Base-by-base conservation (phyloP, 1,140 invertebrate species). In the Polypedilum vanderplanki region DNA sequence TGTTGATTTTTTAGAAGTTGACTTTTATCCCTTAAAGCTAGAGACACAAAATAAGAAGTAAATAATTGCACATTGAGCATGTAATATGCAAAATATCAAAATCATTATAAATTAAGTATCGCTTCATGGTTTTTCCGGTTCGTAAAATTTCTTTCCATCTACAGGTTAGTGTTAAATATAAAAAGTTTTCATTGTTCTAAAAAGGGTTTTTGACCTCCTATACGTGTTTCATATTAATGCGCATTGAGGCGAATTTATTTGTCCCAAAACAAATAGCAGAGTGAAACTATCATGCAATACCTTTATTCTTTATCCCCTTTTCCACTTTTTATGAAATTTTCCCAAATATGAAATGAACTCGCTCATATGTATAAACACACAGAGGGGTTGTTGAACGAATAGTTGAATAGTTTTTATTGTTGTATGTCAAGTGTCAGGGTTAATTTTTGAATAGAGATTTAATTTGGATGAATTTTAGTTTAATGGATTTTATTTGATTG, bases 51-150 rank as follows among this genome's bases (percentile, higher is more conserved):
- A 33, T 5, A 57, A 57, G 46, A n/a, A 57, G 46, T 57, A 57
- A 57, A 57, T 57, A 57, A 57, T 57, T 57, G 46, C 46, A 57
- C 9, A 57, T 57, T 12, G n/a, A 4, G 46, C 46, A 57, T 57
- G 46, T 57, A 57, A 12, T 4, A 57, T 57, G n/a, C n/a, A 57
- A 15, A n/a, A 57, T 57, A n/a, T 57, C 3, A 57, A 57, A 57
- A 57, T 57, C 46, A 57, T 57, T 57, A 57, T 57, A 57, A 57
- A 57, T 57, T 57, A 57, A 57, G 12, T 12, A 57, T 57, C 46
- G 46, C 46, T 57, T 57, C 46, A 57, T 57, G 46, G 46, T 57
- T 57, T 57, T 57, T 57, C 46, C 46, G 46, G 46, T 57, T 57
- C 46, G 46, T 57, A 57, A 57, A 57, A 57, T n/a, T 57, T 57